Base-by-base conservation (phyloP, 2,888 invertebrate species). In the Dicyrtomina minuta region DNA sequence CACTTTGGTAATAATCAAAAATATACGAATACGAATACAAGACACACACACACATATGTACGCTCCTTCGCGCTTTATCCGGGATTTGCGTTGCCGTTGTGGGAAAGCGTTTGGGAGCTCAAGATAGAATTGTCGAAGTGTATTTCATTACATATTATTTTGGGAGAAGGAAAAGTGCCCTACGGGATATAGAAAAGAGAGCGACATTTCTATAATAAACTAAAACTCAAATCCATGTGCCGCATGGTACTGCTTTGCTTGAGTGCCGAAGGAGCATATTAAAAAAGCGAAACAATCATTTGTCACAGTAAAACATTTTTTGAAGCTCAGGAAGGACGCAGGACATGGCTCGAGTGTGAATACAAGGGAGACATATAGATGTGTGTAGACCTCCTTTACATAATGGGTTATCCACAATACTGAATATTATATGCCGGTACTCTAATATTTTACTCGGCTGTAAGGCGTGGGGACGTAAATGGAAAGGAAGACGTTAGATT, bases 201-300 rank as follows among this genome's bases (percentile, higher is more conserved):
- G 39, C n/a, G 27, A 51, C 66, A 66, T 61, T 70, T 70, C 53
- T 70, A 46, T 70, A 70, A 70, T 70, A 66, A 70, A 66, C 66
- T 33, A 55, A 39, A 65, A 65, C 64, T 65, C 53, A 53, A 65
- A 65, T 65, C 64, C 64, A 65, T 53, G 55, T 65, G 64, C 55
- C 55, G 22, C 51, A 60, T 55, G 20, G 10, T 56, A 33, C 46
- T 62, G 13, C 26, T 46, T 65, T 41, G 53, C 46, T 58, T 46
- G 39, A 53, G 49, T 55, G 56, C 27, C 56, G 39, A 65, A 65
- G 64, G 66, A 46, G 26, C 27, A 68, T 60, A 68, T 61, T 61
- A 68, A 68, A 68, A 61, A 67, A 61, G 67, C 61, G 61, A 70
- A 70, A 66, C 61, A 67, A 67, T 67, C 66, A 70, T 70, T 70